Evolutionary conservation across 1,140 invertebrate species (phyloP), one percentile per base, ranked within the genome.

Genomic region (Drosophila ficusphila): DNA sequence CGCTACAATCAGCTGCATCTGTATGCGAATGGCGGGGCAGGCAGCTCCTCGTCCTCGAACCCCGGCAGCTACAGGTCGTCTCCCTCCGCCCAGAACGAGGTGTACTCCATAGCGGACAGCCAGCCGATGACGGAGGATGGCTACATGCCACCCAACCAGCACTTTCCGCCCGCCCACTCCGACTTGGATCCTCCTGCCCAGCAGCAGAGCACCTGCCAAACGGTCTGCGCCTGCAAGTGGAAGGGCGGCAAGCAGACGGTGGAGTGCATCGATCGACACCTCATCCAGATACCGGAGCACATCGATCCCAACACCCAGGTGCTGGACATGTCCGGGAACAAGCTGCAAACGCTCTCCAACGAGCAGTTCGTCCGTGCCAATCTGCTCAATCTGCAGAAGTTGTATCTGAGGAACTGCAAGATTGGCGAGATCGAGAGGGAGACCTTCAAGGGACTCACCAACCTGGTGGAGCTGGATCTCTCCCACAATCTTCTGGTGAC

Each of bases 241-340:
- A 97, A 97, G 92, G 94, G 95, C 78, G 97, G 97, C 58, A 98
- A 98, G 92, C 95, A 96, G 79, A 97, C 96, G 18, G 97, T 97
- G 16, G 97, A 97, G 92, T 98, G 97, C 92, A 93, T 95, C 54
- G 95, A 97, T 91, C 94, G 96, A 12, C 94, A 94, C 25, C 93
- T 98, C 42, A 96, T 96, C 68, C 95, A 94, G 33, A 95, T 98
- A 58, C 97, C 97, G 1, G 94, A 95, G 57, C 94, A 94, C 64
- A 95, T 98, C 46, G 96, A 97, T 91, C 93, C 95, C 4, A 96
- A 95, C 73, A 98, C 97, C 6, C 97, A 98, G 93, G 97, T 98
- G 61, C 92, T 98, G 75, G 96, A 98, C 91, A 93, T 97, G 90
- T 97, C 96, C 56, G 95, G 95, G 44, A 98, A 98, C 91, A 95